Evolutionary conservation across 2,888 invertebrate genomes (phyloP), one percentile per base, ranked within the genome.

Genomic region (Drosophila bunnanda): DNA sequence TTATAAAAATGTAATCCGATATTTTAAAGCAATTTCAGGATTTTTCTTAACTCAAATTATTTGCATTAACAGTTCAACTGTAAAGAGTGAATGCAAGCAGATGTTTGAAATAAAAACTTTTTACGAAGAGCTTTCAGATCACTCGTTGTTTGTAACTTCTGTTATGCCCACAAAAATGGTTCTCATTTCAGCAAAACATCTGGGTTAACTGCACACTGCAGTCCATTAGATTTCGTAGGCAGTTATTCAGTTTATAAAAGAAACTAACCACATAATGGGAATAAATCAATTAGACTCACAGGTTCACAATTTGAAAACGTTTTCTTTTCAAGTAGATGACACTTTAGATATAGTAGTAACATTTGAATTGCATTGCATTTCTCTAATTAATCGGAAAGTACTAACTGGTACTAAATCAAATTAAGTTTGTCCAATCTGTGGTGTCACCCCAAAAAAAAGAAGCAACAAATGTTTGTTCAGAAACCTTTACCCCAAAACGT

Each of bases 1-100:
- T n/a, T n/a, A n/a, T n/a, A n/a, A 55, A 62, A 48, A 20, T 62
- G 55, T 22, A 62, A 28, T 30, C 17, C n/a, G 48, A 55, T 62
- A 48, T 55, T 55, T 48, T 62, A 6, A 46, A 62, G n/a, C 48
- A 62, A n/a, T 54, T 38, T 54, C 38, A 34, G 13, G 17, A n/a
- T n/a, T n/a, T n/a, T n/a, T n/a, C n/a, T n/a, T n/a, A n/a, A n/a
- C n/a, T n/a, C n/a, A n/a, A n/a, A n/a, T n/a, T n/a, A n/a, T n/a
- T n/a, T n/a, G n/a, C n/a, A n/a, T n/a, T n/a, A n/a, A n/a, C n/a
- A n/a, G n/a, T n/a, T n/a, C n/a, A n/a, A n/a, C n/a, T n/a, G n/a
- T n/a, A n/a, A n/a, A n/a, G n/a, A n/a, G n/a, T n/a, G n/a, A n/a
- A n/a, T n/a, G n/a, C n/a, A n/a, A n/a, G n/a, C n/a, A n/a, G n/a